A percentile compares a stretch with the other conserved stretches of the same genome.
Conservation (phyloP, 2,888 invertebrate species). For the Sialis fuliginosa region DNA sequence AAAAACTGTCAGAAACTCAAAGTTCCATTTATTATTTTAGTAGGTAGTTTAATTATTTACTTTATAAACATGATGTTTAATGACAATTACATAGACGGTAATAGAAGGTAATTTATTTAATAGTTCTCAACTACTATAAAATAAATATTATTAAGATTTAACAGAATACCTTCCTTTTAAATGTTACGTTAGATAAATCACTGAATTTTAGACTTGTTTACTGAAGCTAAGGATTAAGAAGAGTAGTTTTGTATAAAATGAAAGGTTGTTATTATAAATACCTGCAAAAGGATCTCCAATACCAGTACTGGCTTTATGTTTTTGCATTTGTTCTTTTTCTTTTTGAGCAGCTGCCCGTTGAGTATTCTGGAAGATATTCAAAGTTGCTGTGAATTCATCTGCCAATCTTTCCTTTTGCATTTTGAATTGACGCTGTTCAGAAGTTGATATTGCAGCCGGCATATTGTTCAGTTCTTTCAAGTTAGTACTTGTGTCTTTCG, state of each 20-base stretch:
- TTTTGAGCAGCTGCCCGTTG: slow-evolving; percentile 80
- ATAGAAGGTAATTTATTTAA: too few species aligned
- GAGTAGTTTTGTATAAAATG: neutral
- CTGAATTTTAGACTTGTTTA: too few species aligned
- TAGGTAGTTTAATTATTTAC: too few species aligned
- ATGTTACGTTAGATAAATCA: neutral
- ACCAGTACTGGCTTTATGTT: slow-evolving; percentile 45
- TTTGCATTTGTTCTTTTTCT: slow-evolving; percentile 75
- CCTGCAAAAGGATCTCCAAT: slow-evolving; percentile 37
- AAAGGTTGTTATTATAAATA: slow-evolving; percentile 16
- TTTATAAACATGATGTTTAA: too few species aligned
- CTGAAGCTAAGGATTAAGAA: neutral
- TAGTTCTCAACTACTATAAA: too few species aligned
- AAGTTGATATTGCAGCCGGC: slow-evolving; percentile 33
- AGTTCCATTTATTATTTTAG: too few species aligned
- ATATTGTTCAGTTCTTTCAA: slow-evolving; percentile 64
- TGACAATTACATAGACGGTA: too few species aligned
- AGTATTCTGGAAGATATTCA: slow-evolving; percentile 75
- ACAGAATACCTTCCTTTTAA: neutral
- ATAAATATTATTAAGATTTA: neutral
- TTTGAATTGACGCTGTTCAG: slow-evolving; percentile 64
- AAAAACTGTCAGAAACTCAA: too few species aligned
- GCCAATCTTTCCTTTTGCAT: slow-evolving; percentile 77
- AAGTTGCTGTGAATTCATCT: slow-evolving; percentile 77
- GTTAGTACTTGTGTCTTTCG: slow-evolving; percentile 78